Base-by-base conservation (phyloP, 2,888 invertebrate genomes). In the Hedya salicella region DNA sequence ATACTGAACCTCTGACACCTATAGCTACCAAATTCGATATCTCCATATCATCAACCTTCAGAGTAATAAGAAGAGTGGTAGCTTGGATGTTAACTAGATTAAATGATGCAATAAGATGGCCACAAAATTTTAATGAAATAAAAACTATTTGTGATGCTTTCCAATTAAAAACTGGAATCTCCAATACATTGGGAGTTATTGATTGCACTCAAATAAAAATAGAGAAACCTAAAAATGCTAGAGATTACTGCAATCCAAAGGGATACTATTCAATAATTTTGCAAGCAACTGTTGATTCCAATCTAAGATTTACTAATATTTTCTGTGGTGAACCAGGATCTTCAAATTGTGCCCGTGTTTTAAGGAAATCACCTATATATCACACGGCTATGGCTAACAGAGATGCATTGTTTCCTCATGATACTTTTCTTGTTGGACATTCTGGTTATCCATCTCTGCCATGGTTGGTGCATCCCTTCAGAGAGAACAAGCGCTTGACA, bases 321-420 rank as follows among this genome's bases (percentile, higher is more conserved):
- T 87, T 81, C 70, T 87, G 87, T 77, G 87, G 87, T 40, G 87
- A 87, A 73, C 86, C 87, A 65, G 87, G 87, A 4, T 87, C 87
- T 44, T 78, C 78, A 42, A 85, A 79, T 67, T 78, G 82, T 73
- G 67, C 80, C n/a, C 71, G 85, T 65, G 85, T 85, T 14, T 71
- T 87, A 21, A 80, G 79, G 57, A 87, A 82, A 56, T 87, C 87
- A 30, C 87, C 87, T 14, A 68, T 87, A 21, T 86, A 81, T 62
- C 76, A 78, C 61, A 84, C 82, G 68, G 84, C 86, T 64, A 71
- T 70, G 40, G 79, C 83, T 66, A 80, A 83, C 46, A 78, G 73
- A 72, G 78, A 80, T 68, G 61, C 73, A 39, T 69, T 87, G 57
- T 86, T 87, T 69, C 86, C 86, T 54, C 77, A 84, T 30, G 78